phyloP scores from a whole-genome alignment of 2,113 vertebrate genomes.

The Psephotus haematonotus region DNA sequence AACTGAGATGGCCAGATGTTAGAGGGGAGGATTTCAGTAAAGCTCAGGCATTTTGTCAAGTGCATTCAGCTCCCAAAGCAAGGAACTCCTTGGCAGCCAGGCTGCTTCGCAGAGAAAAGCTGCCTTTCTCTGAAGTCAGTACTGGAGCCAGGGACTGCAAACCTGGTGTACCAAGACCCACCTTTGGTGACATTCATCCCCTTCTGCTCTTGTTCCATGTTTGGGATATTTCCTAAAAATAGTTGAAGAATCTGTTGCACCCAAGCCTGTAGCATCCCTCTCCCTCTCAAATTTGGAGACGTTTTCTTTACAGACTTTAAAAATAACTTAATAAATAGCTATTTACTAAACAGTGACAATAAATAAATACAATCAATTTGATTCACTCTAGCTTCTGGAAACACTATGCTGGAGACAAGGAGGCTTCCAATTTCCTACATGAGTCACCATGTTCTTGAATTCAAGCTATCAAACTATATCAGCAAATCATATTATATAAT shows the following conservation, averaged over 20 bases:
- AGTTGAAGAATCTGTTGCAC: neutral
- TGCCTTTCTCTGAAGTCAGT: neutral
- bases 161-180: neutral
- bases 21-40: neutral
- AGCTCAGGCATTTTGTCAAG: constrained; percentile 12
- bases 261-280: neutral
- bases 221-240: neutral
- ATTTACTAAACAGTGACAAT: constrained; percentile 31
- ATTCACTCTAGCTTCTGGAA: constrained; percentile 43
- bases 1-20: neutral
- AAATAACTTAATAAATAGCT: constrained; percentile 4
- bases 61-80: neutral
- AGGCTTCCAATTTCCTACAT: constrained; percentile 57
- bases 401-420: neutral
- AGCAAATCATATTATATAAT: constrained; percentile 60
- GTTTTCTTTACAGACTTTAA: neutral
- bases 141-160: neutral
- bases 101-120: neutral
- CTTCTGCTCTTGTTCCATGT: neutral
- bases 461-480: constrained; percentile 52
- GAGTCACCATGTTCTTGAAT: constrained; percentile 66
- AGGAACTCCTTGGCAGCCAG: constrained; percentile 5
- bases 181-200: neutral
- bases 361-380: constrained; percentile 30
- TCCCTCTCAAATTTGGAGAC: neutral